These are phyloP conservation scores for Ecliptopera silaceata DNA, from an alignment of 2,888 invertebrate species.

Conservation along the genomic window DNA sequence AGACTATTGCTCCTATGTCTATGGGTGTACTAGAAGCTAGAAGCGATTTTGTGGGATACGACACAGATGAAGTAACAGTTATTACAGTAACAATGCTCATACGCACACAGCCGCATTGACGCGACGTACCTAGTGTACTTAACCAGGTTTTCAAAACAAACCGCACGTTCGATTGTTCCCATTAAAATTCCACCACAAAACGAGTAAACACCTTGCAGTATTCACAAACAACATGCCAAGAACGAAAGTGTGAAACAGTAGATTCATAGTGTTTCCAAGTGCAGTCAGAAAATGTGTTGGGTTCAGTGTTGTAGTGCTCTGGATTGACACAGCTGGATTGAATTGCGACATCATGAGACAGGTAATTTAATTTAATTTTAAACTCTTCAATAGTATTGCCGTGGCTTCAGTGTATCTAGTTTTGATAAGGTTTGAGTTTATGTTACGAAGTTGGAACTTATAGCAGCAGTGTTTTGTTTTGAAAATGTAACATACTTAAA, in stretches of 20 bases:
- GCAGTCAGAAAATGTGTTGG: conserved; percentile 64
- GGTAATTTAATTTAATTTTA: conserved; percentile 22
- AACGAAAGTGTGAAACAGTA: conserved; percentile 47
- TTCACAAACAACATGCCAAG: conserved; percentile 68
- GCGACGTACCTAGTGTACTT: conserved; percentile 52
- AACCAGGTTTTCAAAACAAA: conserved; percentile 75
- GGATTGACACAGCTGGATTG: conserved; percentile 52
- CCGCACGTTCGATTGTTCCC: conserved; percentile 70
- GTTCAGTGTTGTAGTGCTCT: conserved; percentile 55
- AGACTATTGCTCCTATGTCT: no score
- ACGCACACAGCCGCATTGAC: conserved; percentile 50
- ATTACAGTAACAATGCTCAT: conserved; percentile 43
- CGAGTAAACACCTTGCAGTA: conserved; percentile 69
- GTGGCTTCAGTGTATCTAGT: not conserved
- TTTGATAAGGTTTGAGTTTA: no score
- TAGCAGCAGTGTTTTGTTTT: no score
- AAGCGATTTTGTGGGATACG: conserved; percentile 10
- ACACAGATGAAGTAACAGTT: conserved; percentile 16
- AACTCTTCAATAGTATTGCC: not conserved
- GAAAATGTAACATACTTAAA: no score
- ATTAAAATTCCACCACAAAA: conserved; percentile 75
- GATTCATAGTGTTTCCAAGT: conserved; percentile 31
- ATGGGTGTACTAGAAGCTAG: no score
- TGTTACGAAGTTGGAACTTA: no score
- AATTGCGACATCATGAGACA: conserved; percentile 32